Evolutionary conservation across 2,113 vertebrate genomes (phyloP).

Genomic region (Eira barbara): DNA sequence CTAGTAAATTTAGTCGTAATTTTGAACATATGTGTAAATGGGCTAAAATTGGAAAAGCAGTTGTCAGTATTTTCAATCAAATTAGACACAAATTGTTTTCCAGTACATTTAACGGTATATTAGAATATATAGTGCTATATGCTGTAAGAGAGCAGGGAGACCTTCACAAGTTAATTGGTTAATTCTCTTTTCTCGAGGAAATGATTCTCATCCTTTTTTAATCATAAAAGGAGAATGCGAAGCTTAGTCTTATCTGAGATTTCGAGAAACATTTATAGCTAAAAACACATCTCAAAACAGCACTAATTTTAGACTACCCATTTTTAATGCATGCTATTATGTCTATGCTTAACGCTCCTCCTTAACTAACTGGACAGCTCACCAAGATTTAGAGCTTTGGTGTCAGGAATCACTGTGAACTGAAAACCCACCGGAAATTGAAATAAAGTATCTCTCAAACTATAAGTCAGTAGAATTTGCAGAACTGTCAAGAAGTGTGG

Average conservation of each 20-base stretch:
- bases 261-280: constrained; percentile 5
- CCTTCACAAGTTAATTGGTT: neutral
- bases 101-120: neutral
- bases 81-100: neutral
- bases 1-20: neutral
- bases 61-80: neutral
- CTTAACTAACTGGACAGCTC: neutral
- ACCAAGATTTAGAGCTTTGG: constrained; percentile 13
- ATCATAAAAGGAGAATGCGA: neutral
- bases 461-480: neutral
- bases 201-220: neutral
- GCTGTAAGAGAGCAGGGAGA: neutral
- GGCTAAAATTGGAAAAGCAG: neutral
- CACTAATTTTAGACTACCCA: neutral
- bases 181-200: neutral
- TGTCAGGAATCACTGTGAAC: neutral
- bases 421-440: neutral
- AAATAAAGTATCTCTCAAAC: constrained; percentile 6
- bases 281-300: constrained; percentile 11
- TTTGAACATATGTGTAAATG: neutral
- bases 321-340: neutral
- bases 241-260: constrained; percentile 12
- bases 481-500: neutral
- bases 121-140: neutral
- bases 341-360: neutral